A percentile compares a stretch with the other conserved stretches of the same genome.
phyloP scores from a whole-genome alignment of 2,113 vertebrate genomes.

The Lontra canadensis region DNA sequence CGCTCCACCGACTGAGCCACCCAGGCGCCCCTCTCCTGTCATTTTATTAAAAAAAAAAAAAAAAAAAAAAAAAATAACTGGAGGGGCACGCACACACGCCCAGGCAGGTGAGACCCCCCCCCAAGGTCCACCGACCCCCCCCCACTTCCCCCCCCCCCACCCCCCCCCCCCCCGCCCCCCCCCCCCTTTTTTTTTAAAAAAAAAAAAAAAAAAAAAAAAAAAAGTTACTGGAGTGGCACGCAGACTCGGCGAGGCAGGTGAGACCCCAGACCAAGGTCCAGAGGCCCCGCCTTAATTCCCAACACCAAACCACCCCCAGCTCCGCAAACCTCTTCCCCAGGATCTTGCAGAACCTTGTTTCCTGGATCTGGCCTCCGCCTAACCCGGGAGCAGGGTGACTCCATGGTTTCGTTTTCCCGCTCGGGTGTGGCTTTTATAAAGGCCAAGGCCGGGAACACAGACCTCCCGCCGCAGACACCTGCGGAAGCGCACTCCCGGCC shows the following conservation, averaged over 20 bases:
- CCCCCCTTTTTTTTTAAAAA: not conserved
- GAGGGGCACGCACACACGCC: not conserved
- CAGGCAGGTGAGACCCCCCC: not conserved
- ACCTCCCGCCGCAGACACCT: accelerated
- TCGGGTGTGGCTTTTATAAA: not conserved
- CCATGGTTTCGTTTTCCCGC: not conserved
- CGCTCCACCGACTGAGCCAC: too few relatives aligned
- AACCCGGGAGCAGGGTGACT: not conserved
- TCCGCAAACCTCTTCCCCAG: not conserved
- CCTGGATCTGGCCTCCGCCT: not conserved
- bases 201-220: not conserved
- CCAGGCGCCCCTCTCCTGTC: too few relatives aligned
- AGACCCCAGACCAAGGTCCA: not conserved
- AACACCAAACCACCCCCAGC: not conserved
- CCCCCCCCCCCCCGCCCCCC: too few relatives aligned
- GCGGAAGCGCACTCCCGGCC: not conserved
- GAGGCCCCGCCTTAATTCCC: not conserved
- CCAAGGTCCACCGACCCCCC: too few relatives aligned
- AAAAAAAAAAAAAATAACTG: not conserved
- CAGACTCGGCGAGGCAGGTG: accelerated
- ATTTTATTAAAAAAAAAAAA: not conserved
- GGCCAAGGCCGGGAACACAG: accelerated
- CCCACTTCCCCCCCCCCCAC: too few relatives aligned
- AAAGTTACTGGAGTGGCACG: not conserved
- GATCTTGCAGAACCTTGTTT: not conserved